Conservation (phyloP, 1,140 invertebrate genomes). For the Rhysida immarginata region DNA sequence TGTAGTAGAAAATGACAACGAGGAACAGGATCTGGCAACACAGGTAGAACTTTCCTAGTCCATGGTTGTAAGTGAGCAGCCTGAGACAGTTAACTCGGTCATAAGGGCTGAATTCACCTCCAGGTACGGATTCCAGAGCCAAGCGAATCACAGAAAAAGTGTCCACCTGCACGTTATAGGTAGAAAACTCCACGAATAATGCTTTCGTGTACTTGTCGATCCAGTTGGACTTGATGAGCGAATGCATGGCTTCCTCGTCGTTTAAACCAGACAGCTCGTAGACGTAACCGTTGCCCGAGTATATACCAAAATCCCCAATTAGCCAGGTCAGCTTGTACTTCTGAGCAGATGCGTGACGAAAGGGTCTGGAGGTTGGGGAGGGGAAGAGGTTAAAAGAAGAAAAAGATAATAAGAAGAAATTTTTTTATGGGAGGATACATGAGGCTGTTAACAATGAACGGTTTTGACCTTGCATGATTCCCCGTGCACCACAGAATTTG, state of each 20-base stretch:
- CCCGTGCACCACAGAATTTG: too few relatives aligned
- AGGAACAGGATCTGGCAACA: slow-evolving; percentile 29
- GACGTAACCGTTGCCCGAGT: slow-evolving; percentile 41
- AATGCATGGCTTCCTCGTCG: slow-evolving; percentile 24
- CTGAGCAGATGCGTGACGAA: too few relatives aligned
- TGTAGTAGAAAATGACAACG: slow-evolving; percentile 35
- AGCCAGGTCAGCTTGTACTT: too few relatives aligned
- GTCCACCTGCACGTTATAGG: slow-evolving; percentile 39
- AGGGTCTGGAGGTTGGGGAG: too few relatives aligned
- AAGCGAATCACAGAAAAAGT: slow-evolving; percentile 36
- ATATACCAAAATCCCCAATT: slow-evolving; percentile 32
- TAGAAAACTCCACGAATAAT: slow-evolving; percentile 40
- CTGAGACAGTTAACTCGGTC: slow-evolving; percentile 29
- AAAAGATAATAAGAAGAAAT: too few relatives aligned
- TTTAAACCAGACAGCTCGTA: slow-evolving; percentile 29
- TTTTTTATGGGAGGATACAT: too few relatives aligned
- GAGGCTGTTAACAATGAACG: too few relatives aligned
- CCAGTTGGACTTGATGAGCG: slow-evolving; percentile 33
- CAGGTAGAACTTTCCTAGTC: slow-evolving; percentile 24
- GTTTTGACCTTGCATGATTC: too few relatives aligned
- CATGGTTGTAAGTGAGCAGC: slow-evolving; percentile 26
- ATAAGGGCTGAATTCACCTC: slow-evolving; percentile 33
- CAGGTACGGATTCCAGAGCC: slow-evolving; percentile 36
- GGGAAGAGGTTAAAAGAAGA: too few relatives aligned
- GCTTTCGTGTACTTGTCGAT: slow-evolving; percentile 40